A percentile compares a stretch with the other conserved stretches of the same genome.
Conservation (phyloP, 2,113 vertebrate genomes). For the Paratilapia polleni region DNA sequence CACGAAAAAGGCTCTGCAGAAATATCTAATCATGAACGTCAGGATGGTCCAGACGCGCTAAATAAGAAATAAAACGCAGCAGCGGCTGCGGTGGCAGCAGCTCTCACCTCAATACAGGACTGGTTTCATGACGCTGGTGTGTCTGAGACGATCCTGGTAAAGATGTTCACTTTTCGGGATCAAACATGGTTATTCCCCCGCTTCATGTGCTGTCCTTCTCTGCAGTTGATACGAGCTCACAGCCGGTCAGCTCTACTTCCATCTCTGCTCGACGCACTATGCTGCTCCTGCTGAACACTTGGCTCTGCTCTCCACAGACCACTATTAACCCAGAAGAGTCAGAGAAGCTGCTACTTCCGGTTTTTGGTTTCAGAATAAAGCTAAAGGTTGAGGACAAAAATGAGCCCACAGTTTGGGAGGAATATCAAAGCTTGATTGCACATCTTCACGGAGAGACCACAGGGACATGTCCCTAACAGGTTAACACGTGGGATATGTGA, state of each 20-base stretch:
- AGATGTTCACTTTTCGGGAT: conserved; percentile 1
- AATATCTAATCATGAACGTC: conserved; percentile 3
- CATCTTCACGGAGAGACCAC: background rate
- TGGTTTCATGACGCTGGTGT: conserved; percentile 61
- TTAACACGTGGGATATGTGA: background rate
- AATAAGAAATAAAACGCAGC: conserved; percentile 23
- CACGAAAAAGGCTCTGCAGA: background rate
- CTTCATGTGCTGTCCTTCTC: background rate
- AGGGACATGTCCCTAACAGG: background rate
- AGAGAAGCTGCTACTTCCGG: conserved; percentile 6
- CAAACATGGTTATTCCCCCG: conserved; percentile 9
- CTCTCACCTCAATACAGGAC: conserved; percentile 75
- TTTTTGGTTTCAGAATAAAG: conserved; percentile 48
- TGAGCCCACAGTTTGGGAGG: too few relatives aligned
- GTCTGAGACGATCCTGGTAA: conserved; percentile 8
- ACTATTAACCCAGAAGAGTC: background rate
- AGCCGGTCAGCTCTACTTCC: conserved; percentile 46
- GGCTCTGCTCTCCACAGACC: conserved; percentile 31
- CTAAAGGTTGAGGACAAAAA: background rate
- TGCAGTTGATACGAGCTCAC: background rate
- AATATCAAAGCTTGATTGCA: background rate
- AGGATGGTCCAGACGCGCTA: conserved; percentile 16
- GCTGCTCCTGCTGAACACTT: conserved; percentile 38
- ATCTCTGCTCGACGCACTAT: conserved; percentile 59
- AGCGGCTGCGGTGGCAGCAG: conserved; percentile 1